phyloP scores from a whole-genome alignment of 2,888 invertebrate species.

The Bellardia pandia region DNA sequence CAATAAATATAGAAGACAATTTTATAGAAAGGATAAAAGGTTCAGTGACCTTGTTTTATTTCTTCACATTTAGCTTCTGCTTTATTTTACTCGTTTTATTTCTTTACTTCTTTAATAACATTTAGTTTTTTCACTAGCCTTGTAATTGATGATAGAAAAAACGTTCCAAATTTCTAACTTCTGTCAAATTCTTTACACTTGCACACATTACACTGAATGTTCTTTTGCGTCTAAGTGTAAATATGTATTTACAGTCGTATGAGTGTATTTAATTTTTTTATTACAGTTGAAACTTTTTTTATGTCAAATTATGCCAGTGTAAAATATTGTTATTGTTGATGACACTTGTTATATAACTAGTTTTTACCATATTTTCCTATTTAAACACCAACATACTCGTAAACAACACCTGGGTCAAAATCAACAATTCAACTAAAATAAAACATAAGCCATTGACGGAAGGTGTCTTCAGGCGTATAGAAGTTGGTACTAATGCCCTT shows the following conservation, averaged over 20 bases:
- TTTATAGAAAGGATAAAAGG: not conserved
- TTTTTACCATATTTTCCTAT: not conserved
- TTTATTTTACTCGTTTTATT: not conserved
- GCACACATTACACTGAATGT: not conserved
- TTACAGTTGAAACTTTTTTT: not conserved
- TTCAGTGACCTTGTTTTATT: constrained; percentile 15
- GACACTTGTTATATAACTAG: constrained; percentile 20
- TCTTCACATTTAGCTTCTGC: not conserved
- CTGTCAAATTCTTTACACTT: not conserved
- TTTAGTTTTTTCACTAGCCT: too few relatives aligned
- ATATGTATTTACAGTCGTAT: not conserved
- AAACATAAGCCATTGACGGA: too few relatives aligned
- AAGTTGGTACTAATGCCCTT: too few relatives aligned
- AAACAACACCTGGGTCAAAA: not conserved
- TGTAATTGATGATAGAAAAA: too few relatives aligned
- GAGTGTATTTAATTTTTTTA: not conserved
- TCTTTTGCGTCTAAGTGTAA: not conserved
- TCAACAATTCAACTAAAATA: too few relatives aligned
- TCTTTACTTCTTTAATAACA: too few relatives aligned
- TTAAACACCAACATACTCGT: not conserved
- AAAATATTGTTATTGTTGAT: constrained; percentile 1
- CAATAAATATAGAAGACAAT: not conserved
- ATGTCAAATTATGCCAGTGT: not conserved
- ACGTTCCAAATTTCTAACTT: not conserved
- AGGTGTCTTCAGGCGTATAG: too few relatives aligned